A percentile compares a stretch with the other conserved stretches of the same genome.
Evolutionary conservation across 1,140 invertebrate genomes (phyloP).

Genomic region (Bombus picipes): DNA sequence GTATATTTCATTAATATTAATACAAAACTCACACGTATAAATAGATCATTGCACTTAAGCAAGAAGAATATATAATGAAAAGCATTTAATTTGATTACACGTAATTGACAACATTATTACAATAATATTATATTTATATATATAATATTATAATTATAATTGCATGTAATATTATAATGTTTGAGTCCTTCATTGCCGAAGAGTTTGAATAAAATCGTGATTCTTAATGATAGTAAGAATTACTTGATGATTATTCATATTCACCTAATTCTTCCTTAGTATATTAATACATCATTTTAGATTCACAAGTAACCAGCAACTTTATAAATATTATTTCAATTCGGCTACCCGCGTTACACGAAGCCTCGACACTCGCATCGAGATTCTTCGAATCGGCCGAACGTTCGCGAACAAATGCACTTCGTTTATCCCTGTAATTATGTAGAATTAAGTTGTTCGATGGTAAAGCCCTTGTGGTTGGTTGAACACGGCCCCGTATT

Average conservation of each 20-base stretch:
- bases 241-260: no score
- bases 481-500: background rate
- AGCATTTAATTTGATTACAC: no score
- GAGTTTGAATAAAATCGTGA: no score
- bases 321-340: background rate
- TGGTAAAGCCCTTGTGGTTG: background rate
- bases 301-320: background rate
- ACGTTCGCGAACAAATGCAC: conserved; percentile 1
- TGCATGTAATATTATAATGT: no score
- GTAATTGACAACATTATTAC: no score
- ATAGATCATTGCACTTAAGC: background rate
- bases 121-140: no score
- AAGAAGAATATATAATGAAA: no score
- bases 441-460: conserved; percentile 39
- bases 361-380: background rate
- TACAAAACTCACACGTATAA: background rate
- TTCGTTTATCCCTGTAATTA: conserved; percentile 19
- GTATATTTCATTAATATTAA: background rate
- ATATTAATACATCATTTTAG: background rate
- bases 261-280: no score
- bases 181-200: no score
- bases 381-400: background rate
- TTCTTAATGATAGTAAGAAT: no score
- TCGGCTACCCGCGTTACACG: background rate
- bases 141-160: no score